Evolutionary conservation across 2,888 invertebrate species (phyloP).

Genomic region (Pimpla rufipes): DNA sequence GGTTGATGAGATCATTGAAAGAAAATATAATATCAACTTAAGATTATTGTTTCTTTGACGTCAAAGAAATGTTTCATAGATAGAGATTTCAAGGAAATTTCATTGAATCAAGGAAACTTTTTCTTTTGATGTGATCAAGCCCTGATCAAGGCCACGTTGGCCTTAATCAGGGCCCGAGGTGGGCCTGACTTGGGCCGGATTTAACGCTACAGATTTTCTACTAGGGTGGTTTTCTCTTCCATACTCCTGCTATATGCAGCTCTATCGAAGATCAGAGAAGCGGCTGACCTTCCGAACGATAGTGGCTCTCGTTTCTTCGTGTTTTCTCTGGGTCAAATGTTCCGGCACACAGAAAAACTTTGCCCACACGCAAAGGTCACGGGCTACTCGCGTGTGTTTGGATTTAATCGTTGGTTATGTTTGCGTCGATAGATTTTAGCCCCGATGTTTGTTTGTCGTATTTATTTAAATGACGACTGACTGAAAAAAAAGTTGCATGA

Average conservation of each 20-base stretch:
- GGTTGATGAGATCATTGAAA: no score
- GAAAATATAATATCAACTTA: no score
- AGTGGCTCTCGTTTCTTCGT: constrained; percentile 62
- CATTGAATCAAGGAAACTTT: no score
- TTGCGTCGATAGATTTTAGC: constrained; percentile 35
- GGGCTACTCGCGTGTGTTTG: not conserved
- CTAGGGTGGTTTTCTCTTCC: no score
- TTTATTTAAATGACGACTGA: constrained; percentile 42
- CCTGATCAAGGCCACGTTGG: no score
- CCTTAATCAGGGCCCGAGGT: no score
- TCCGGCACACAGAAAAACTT: not conserved
- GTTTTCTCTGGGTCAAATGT: constrained; percentile 45
- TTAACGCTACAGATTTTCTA: no score
- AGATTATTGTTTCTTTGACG: no score
- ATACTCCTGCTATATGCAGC: not conserved
- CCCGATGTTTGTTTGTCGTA: constrained; percentile 16
- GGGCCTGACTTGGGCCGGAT: no score
- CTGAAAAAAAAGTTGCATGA: constrained; percentile 28
- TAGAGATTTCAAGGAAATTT: no score
- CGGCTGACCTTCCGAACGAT: constrained; percentile 69
- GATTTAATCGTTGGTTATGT: constrained; percentile 22
- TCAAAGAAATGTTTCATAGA: no score
- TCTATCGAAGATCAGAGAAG: constrained; percentile 67
- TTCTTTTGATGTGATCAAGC: no score
- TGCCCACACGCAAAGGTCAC: constrained; percentile 9